Base-by-base conservation (phyloP, 2,113 vertebrate species). In the Gavialis gangeticus region DNA sequence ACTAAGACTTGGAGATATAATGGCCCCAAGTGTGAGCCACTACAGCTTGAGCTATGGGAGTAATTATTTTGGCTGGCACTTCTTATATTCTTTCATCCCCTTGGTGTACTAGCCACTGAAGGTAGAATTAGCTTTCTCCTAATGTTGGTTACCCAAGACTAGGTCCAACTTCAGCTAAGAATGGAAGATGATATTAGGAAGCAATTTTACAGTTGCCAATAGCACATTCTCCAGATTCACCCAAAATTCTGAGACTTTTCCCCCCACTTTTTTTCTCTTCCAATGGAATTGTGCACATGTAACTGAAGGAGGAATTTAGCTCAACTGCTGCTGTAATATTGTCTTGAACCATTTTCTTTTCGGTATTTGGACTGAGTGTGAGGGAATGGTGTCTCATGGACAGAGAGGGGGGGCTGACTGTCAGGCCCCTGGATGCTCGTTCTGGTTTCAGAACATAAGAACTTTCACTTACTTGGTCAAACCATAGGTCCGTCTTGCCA, bases 101-200 rank as follows among this genome's bases (percentile, higher is more conserved):
- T 28, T 7, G 60, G 15, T 62, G 19, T 34, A 13, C 17, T 30
- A 60, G 19, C 1, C 66, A 30, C 60, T 13, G 75, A 46, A 79
- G 62, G 56, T 60, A 62, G 14, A 85, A 73, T 10, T 37, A 22
- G 62, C 30, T 34, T 71, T 64, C 55, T 75, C 34, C 25, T 5
- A 34, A 60, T 54, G 4, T 16, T 77, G 17, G 7, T 69, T 12
- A 10, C 59, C 73, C 18, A 82, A 0, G 0, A 24, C 64, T 13
- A 37, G 57, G 14, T 46, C 37, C 64, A 66, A 66, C 9, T 66
- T 17, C 17, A 67, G 30, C 16, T 3, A 10, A 87, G 18, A 92
- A 85, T 55, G 30, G 17, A 59, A 30, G 63, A 34, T 19, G 80
- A 66, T 9, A 85, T 27, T 78, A 82, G 54, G 87, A 93, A 93